Evolutionary conservation across 2,888 invertebrate species (phyloP), one percentile per base, ranked within the genome.

Genomic region (Chrysina gloriosa): DNA sequence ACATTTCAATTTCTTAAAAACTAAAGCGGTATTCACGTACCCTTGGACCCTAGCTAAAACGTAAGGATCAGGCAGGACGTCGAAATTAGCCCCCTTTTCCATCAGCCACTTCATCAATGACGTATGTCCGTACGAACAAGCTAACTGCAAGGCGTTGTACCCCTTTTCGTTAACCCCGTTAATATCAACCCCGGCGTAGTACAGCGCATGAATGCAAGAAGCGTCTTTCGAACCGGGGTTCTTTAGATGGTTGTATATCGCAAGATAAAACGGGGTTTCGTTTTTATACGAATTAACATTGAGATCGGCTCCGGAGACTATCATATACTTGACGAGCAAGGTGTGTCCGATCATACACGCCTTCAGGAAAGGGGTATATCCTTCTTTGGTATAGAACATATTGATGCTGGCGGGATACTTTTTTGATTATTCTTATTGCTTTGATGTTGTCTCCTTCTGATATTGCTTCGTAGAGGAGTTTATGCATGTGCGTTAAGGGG

Each of bases 251-350:
- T 77, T 72, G 64, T 77, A 79, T 14, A 74, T 69, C 0, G 80
- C 78, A 45, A 81, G 71, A 70, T 79, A 80, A 65, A 81, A 78
- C 0, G 79, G 74, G 1, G 78, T 74, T 73, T 81, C 81, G 4
- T 76, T 72, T 16, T 73, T 71, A 4, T 58, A 56, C 1, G 81
- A 78, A 68, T 73, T 78, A 16, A 73, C 45, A 27, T 69, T 69
- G 42, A 81, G 56, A 63, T 79, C 71, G 9, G 78, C 81, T 19
- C 78, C 79, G 77, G 47, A 19, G 14, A 16, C 27, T 70, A 80
- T 65, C 79, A 80, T 78, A 39, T 72, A 69, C 65, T 73, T 77
- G 0, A 80, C 77, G n/a, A 80, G 29, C 50, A 76, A 77, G 4
- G 78, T 77, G 63, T 78, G 76, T 16, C 77, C 79, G 54, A 72